Evolutionary conservation across 2,113 vertebrate genomes (phyloP), one percentile per base, ranked within the genome.

Genomic region (Psittacara wagleri): DNA sequence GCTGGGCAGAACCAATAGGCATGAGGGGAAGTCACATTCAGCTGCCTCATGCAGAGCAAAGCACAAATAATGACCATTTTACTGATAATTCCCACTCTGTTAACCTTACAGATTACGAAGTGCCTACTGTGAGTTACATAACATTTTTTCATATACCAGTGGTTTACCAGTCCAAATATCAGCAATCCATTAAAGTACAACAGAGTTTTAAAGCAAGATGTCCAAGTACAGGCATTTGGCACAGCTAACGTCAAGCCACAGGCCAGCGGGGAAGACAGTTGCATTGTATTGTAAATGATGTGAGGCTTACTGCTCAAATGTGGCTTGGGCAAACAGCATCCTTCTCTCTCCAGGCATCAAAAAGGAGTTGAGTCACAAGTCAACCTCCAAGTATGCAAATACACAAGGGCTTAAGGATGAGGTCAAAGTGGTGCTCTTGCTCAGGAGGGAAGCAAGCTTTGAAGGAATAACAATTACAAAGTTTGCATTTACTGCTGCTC

Each of bases 141-240:
- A 24, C 3, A 2, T 11, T 51, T 63, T 63, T 59, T 39, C 37
- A 9, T 7, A 0, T 4, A 29, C 8, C 63, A n/a, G 39, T 35
- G 18, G 41, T 72, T 22, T 9, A 43, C 11, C 62, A 48, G 67
- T 8, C 28, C 52, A 37, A 31, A 35, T 55, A 23, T 51, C 49
- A 51, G 41, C 46, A 68, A 52, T 15, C 22, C n/a, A 35, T 49
- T 37, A 68, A 66, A 66, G 35, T 6, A 37, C 15, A 82, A 35
- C 13, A 33, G 61, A 7, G 35, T 37, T 69, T 78, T 62, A 55
- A 85, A 49, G 66, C 49, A 24, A 66, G 41, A 11, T 46, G 29
- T 7, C 25, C 13, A 46, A 79, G 24, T 3, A 11, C 13, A 51
- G 46, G 29, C 33, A 46, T 0, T 0, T 0, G 6, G 11, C 35